phyloP scores from a whole-genome alignment of 2,888 invertebrate species.

The Rotaria socialis region DNA sequence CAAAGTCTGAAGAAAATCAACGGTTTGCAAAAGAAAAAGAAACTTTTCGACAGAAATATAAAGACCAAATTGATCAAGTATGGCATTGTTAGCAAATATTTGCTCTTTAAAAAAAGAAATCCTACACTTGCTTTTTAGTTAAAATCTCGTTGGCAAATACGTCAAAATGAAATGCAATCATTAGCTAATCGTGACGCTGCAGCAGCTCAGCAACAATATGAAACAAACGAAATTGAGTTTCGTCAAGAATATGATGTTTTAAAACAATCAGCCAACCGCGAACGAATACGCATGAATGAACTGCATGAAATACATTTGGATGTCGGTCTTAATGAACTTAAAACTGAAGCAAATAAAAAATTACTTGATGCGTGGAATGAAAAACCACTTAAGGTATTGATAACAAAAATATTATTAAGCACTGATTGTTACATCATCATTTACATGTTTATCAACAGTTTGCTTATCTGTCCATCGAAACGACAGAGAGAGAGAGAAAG shows the following conservation, averaged over 20 bases:
- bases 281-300: slow-evolving; percentile 32
- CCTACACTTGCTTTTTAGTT: not conserved
- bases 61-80: slow-evolving; percentile 26
- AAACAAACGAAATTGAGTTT: not conserved
- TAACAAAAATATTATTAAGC: not conserved
- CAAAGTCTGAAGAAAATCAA: not conserved
- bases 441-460: not conserved
- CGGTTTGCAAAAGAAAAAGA: slow-evolving; percentile 10
- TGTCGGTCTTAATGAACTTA: not conserved
- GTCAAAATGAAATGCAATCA: not conserved
- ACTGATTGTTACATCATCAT: not conserved
- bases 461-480: slow-evolving; percentile 14
- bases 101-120: not conserved
- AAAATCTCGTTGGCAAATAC: not conserved
- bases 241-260: not conserved
- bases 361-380: slow-evolving; percentile 19
- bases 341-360: slow-evolving; percentile 10
- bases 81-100: not conserved
- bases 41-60: not conserved
- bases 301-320: slow-evolving; percentile 31
- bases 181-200: not conserved
- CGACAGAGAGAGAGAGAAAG: not conserved
- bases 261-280: not conserved
- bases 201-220: not conserved
- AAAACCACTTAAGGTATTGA: not conserved